Conservation (phyloP, 2,888 invertebrate genomes). For the Agrotis exclamationis region DNA sequence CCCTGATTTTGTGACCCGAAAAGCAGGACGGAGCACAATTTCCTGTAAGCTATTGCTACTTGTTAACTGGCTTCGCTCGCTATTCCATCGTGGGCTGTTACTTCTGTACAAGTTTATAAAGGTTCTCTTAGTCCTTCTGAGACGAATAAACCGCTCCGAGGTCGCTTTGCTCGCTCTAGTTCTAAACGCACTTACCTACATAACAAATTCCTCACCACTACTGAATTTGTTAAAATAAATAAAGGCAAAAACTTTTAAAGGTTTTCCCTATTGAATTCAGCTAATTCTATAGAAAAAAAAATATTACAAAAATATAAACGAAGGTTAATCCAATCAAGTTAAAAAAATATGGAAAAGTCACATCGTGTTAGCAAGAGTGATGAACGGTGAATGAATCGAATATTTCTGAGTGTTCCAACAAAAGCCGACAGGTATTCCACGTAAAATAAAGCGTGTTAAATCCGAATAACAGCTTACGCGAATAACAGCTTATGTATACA, state of each 20-base stretch:
- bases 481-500: background rate
- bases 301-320: background rate
- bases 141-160: no score
- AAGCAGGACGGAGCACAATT: background rate
- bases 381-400: conserved; percentile 5
- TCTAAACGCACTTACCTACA: no score
- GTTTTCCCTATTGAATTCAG: no score
- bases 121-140: no score
- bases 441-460: conserved; percentile 24
- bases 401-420: conserved; percentile 8
- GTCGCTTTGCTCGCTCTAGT: no score
- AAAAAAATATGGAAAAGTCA: background rate
- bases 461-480: background rate
- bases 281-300: background rate
- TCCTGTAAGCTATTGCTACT: background rate
- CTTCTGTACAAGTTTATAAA: no score
- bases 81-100: no score
- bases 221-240: no score
- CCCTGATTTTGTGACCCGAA: background rate
- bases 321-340: conserved; percentile 3
- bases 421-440: conserved; percentile 10
- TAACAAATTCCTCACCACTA: no score
- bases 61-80: no score
- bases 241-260: no score
- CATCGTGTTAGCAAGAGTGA: background rate